Evolutionary conservation across 2,888 invertebrate species (phyloP).

Genomic region (Exocentrus adspersus): DNA sequence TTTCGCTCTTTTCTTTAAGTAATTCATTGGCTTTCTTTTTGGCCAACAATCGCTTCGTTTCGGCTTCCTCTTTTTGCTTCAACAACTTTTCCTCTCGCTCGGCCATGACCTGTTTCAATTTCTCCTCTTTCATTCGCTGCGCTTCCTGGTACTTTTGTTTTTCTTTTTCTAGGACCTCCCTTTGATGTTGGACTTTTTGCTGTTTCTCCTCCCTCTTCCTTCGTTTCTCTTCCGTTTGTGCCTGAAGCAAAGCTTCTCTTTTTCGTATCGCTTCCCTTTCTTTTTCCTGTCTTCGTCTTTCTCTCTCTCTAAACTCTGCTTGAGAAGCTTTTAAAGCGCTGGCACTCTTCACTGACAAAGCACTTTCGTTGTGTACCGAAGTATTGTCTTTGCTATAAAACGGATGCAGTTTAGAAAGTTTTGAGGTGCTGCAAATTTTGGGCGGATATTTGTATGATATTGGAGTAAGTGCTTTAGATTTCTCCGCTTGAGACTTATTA

Average conservation of each 20-base stretch:
- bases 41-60: slow-evolving; percentile 64
- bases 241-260: slow-evolving; percentile 70
- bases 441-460: slow-evolving; percentile 40
- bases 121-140: slow-evolving; percentile 63
- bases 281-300: slow-evolving; percentile 46
- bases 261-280: slow-evolving; percentile 62
- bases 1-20: slow-evolving; percentile 60
- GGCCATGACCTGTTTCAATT: slow-evolving; percentile 48
- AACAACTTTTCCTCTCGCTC: slow-evolving; percentile 62
- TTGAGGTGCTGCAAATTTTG: slow-evolving; percentile 41
- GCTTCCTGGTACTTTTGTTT: slow-evolving; percentile 64
- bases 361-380: slow-evolving; percentile 29
- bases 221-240: slow-evolving; percentile 69
- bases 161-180: slow-evolving; percentile 66
- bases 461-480: slow-evolving; percentile 46
- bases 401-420: slow-evolving; percentile 24
- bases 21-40: slow-evolving; percentile 63
- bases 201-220: slow-evolving; percentile 63
- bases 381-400: slow-evolving; percentile 2
- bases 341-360: slow-evolving; percentile 42
- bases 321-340: slow-evolving; percentile 53
- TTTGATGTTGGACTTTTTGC: slow-evolving; percentile 62
- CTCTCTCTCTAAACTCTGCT: slow-evolving; percentile 51
- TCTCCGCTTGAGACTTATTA: slow-evolving; percentile 28
- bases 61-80: slow-evolving; percentile 62